Percentiles rank a stretch among this genome's conserved stretches.
Conservation (phyloP, 1,140 invertebrate genomes). For the Drosophila asahinai region DNA sequence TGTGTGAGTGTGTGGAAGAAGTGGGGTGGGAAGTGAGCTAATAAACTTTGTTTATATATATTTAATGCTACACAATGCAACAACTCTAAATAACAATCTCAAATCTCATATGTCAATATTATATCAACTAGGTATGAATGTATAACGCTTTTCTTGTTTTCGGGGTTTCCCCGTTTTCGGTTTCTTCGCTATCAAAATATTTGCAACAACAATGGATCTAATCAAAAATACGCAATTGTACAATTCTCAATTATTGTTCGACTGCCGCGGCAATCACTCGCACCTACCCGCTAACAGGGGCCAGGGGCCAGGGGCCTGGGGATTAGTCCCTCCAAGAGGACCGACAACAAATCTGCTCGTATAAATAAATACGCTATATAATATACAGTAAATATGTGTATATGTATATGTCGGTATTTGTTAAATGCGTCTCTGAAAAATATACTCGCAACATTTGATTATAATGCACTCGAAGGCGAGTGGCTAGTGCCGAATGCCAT, state of each 20-base stretch:
- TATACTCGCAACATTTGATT: conserved; percentile 57
- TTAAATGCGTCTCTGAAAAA: conserved; percentile 81
- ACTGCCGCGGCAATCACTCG: conserved; percentile 45
- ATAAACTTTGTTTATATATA: conserved; percentile 65
- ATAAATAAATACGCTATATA: conserved; percentile 57
- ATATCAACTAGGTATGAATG: conserved; percentile 53
- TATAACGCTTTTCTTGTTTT: conserved; percentile 39
- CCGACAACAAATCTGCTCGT: conserved; percentile 63
- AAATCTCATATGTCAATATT: conserved; percentile 53
- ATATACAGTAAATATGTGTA: conserved; percentile 57
- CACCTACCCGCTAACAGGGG: conserved; percentile 13
- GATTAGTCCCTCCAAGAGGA: conserved; percentile 29
- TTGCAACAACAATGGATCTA: conserved; percentile 75
- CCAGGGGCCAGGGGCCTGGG: background rate
- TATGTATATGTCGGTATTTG: conserved; percentile 66
- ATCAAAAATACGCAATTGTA: conserved; percentile 69
- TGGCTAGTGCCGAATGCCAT: conserved; percentile 24
- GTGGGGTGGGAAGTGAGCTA: conserved; percentile 44
- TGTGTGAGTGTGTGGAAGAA: conserved; percentile 25
- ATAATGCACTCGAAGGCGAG: conserved; percentile 50
- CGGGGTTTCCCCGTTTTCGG: conserved; percentile 5
- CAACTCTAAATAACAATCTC: conserved; percentile 80
- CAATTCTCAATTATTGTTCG: conserved; percentile 64
- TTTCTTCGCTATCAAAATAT: conserved; percentile 66
- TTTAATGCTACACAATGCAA: conserved; percentile 74